Base-by-base conservation (phyloP, 2,888 invertebrate genomes). In the Cephus pulcher region DNA sequence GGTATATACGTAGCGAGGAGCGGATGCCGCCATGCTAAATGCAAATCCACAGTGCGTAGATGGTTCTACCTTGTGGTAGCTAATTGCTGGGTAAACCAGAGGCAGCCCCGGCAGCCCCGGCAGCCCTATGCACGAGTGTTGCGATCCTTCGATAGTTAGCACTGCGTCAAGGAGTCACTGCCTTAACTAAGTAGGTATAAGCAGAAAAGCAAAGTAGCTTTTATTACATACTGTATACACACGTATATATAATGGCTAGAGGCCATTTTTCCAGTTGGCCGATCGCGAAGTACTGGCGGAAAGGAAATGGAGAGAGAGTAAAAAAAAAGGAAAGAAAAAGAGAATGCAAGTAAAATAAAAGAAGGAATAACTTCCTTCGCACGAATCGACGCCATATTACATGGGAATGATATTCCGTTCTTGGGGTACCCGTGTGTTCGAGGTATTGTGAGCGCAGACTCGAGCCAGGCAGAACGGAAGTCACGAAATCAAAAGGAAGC, bases 401-500 rank as follows among this genome's bases (percentile, higher is more conserved):
- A 23, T 56, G 56, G 56, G 56, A 56, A 56, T 9, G 56, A 23
- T 56, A 9, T 23, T 56, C 23, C 56, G 56, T 56, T 23, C 56
- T 23, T 56, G 56, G 56, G 56, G 15, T 56, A 1, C 9, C 56
- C 56, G 9, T 56, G 56, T 9, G 71, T 73, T 73, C 68, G 76
- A 73, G 40, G n/a, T 30, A 40, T 40, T n/a, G 40, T 78, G 81
- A 83, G 23, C 40, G 40, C 75, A 75, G 73, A 73, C 82, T 80
- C 78, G 81, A 84, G 82, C 81, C 78, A 80, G 80, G 81, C 78
- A 79, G 80, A 82, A 82, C 89, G 89, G 89, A 89, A 88, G 89
- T 89, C 89, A 89, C 89, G 89, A 86, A 88, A 87, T 83, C 80
- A 82, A 86, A 85, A 88, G 87, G 87, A 89, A 89, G 83, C 85